phyloP scores from a whole-genome alignment of 2,113 vertebrate genomes.

The Arizona elegans region DNA sequence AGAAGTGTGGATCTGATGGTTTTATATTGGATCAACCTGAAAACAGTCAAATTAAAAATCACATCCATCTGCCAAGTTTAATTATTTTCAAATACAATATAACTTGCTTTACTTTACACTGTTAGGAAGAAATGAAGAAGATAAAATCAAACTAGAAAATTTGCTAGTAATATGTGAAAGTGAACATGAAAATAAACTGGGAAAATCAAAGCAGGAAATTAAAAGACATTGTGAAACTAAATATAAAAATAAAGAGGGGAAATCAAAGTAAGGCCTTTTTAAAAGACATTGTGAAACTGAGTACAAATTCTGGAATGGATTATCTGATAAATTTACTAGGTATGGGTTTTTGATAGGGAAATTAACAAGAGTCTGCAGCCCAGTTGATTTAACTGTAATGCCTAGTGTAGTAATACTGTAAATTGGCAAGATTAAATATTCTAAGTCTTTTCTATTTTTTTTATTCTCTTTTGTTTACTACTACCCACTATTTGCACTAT shows the following conservation, averaged over 20 bases:
- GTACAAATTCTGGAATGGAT: background rate
- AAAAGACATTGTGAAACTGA: background rate
- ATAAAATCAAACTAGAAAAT: background rate
- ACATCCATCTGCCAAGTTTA: background rate
- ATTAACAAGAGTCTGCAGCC: background rate
- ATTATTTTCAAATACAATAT: background rate
- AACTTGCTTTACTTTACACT: background rate
- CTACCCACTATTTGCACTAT: background rate
- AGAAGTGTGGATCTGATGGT: background rate
- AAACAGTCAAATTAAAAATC: background rate
- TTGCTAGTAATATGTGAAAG: background rate
- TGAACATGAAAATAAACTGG: background rate
- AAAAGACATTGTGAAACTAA: background rate
- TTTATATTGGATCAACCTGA: background rate
- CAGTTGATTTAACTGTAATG: background rate
- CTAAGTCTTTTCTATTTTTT: background rate
- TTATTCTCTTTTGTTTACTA: background rate
- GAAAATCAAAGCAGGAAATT: background rate
- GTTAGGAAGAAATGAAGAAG: background rate
- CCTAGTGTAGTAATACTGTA: background rate
- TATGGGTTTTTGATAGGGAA: background rate
- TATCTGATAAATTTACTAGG: background rate
- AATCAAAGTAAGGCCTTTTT: background rate
- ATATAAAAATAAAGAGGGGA: background rate
- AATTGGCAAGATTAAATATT: background rate